These are phyloP conservation scores for Spongia lamella DNA, from an alignment of 37 sponge, comb jelly and placozoan genomes.

Conservation along the genomic window DNA sequence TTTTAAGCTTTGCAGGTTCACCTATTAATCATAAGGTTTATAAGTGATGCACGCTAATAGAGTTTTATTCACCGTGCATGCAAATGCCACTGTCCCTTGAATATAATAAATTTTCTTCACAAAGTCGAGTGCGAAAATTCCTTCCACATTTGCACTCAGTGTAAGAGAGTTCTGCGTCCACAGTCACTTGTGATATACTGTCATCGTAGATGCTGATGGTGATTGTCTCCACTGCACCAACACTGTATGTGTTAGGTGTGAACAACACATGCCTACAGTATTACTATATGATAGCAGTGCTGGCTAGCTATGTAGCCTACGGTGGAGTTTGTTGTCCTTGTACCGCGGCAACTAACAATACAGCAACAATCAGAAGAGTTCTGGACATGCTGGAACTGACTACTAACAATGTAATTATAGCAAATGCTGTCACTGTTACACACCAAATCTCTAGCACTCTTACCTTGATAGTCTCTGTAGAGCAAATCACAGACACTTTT, in stretches of 20 bases:
- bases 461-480: too few relatives aligned
- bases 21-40: constrained; percentile 1
- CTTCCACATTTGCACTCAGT: constrained; percentile 15
- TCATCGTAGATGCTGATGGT: constrained; percentile 36
- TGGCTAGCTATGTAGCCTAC: too few relatives aligned
- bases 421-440: too few relatives aligned
- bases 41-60: neutral
- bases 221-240: constrained; percentile 22
- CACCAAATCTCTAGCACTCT: too few relatives aligned
- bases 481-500: too few relatives aligned
- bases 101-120: constrained; percentile 2
- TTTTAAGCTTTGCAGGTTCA: constrained; percentile 11
- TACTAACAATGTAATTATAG: too few relatives aligned
- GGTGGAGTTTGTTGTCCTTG: too few relatives aligned
- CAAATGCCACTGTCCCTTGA: neutral
- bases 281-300: too few relatives aligned
- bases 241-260: constrained; percentile 29
- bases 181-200: neutral
- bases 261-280: constrained; percentile 29
- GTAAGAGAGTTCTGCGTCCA: constrained; percentile 8
- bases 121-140: neutral
- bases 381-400: too few relatives aligned
- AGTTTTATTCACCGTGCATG: neutral
- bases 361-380: too few relatives aligned
- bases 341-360: too few relatives aligned